phyloP scores from a whole-genome alignment of 1,140 invertebrate species.

The Tribolium castaneum region DNA sequence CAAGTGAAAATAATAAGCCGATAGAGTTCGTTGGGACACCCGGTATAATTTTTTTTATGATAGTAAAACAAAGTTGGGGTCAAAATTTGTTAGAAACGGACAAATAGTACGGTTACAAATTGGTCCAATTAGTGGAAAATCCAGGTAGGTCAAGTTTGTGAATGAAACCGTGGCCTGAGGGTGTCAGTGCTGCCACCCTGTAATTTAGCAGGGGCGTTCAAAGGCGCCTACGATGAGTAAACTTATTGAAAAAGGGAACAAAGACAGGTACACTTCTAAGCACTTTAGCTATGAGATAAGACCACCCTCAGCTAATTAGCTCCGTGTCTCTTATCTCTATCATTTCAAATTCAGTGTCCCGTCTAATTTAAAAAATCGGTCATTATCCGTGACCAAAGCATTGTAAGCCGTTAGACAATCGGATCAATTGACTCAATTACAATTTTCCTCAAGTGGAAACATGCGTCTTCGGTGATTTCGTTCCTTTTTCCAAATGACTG shows the following conservation, averaged over 20 bases:
- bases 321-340: neutral
- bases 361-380: neutral
- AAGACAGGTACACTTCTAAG: constrained; percentile 24
- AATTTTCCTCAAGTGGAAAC: neutral
- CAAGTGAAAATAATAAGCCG: too few species aligned
- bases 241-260: constrained; percentile 6
- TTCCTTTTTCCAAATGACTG: neutral
- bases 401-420: neutral
- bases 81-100: neutral
- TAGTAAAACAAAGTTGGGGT: too few species aligned
- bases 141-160: neutral
- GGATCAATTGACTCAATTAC: neutral
- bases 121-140: neutral
- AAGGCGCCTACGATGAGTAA: constrained; percentile 30
- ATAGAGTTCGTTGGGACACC: too few species aligned
- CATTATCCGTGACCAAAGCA: neutral
- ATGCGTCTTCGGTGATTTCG: neutral
- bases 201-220: constrained; percentile 7
- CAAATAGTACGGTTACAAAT: neutral
- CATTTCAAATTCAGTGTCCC: neutral
- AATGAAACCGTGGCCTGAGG: neutral
- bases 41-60: too few species aligned
- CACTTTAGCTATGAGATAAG: constrained; percentile 26
- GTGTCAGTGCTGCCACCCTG: neutral
- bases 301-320: constrained; percentile 36